Conservation (phyloP, 2,888 invertebrate genomes). For the Cyrtodaria siliqua region DNA sequence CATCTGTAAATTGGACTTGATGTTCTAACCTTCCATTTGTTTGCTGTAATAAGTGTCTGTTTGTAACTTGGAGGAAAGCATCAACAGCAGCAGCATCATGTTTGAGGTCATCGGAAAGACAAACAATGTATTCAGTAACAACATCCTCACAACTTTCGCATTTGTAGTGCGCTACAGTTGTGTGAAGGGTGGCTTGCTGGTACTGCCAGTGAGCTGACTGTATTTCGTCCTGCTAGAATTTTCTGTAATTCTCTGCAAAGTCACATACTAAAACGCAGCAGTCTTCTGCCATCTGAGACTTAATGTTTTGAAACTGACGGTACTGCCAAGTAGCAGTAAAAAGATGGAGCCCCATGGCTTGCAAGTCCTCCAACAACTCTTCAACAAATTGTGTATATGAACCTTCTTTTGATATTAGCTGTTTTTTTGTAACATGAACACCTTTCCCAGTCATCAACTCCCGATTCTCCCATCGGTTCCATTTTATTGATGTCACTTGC, state of each 20-base stretch:
- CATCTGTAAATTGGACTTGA: no score
- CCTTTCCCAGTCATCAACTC: not conserved
- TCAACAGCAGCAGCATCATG: slow-evolving; percentile 23
- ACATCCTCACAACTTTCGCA: slow-evolving; percentile 21
- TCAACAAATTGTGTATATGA: not conserved
- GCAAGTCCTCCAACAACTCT: slow-evolving; percentile 12
- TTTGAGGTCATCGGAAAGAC: slow-evolving; percentile 14
- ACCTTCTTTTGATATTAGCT: slow-evolving; percentile 15
- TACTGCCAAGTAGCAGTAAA: slow-evolving; percentile 31
- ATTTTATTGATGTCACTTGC: not conserved
- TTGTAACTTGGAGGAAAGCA: not conserved
- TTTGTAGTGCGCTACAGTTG: slow-evolving; percentile 26
- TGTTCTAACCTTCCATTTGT: slow-evolving; percentile 1
- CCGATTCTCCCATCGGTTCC: slow-evolving; percentile 27
- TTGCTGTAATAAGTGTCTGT: not conserved
- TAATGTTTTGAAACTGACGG: slow-evolving; percentile 2
- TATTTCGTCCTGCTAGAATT: slow-evolving; percentile 16
- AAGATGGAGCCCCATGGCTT: slow-evolving; percentile 13
- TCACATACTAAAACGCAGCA: slow-evolving; percentile 18
- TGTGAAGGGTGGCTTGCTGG: slow-evolving; percentile 16
- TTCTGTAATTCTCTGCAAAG: slow-evolving; percentile 34
- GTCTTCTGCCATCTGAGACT: slow-evolving; percentile 4
- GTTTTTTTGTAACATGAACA: slow-evolving; percentile 9
- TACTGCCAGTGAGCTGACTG: slow-evolving; percentile 20
- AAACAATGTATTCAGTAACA: slow-evolving; percentile 7